Evolutionary conservation across 2,888 invertebrate species (phyloP).

Genomic region (Diogma glabrata): DNA sequence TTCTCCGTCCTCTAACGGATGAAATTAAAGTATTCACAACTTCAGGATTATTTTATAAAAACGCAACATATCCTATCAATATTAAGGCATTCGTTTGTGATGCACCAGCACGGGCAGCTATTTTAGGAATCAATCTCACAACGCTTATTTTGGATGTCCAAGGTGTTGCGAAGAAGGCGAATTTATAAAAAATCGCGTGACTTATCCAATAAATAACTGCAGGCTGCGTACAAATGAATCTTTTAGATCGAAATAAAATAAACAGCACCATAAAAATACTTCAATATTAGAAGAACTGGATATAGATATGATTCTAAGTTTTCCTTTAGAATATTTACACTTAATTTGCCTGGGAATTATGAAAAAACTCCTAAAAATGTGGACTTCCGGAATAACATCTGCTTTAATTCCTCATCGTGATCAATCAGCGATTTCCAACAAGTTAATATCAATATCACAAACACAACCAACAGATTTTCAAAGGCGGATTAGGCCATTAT

Average conservation of each 20-base stretch:
- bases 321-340: not conserved
- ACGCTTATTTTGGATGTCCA: not conserved
- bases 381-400: not conserved
- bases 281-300: not conserved
- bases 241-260: not conserved
- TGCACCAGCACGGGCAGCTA: not conserved
- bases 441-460: not conserved
- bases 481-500: not conserved
- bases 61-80: not conserved
- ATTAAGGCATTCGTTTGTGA: constrained; percentile 6
- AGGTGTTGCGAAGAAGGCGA: not conserved
- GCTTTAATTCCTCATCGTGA: not conserved
- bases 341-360: not conserved
- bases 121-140: not conserved
- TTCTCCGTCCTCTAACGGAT: not conserved
- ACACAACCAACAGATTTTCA: too few species aligned
- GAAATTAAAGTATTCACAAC: not conserved
- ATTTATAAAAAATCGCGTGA: not conserved
- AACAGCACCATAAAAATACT: not conserved
- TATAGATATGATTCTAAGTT: not conserved
- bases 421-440: not conserved
- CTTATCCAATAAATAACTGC: not conserved
- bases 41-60: constrained; percentile 1
- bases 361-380: not conserved
- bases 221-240: not conserved